Base-by-base conservation (phyloP, 2,113 vertebrate species). In the Crotalus horridus region DNA sequence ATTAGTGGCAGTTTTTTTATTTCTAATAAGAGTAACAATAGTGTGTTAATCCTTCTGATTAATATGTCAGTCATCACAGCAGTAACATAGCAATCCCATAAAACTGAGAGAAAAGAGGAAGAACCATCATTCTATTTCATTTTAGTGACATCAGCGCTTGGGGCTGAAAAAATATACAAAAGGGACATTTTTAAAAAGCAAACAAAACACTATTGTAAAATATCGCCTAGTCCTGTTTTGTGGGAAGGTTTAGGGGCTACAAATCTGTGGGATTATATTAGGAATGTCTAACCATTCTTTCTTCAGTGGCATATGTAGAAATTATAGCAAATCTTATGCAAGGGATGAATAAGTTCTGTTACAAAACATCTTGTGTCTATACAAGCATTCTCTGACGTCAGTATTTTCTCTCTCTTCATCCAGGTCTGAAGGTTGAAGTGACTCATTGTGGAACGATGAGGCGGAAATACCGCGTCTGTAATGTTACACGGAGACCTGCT, bases 401-500 rank as follows among this genome's bases (percentile, higher is more conserved):
- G 39, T 54, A 51, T 92, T 96, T 95, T 23, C 6, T 13, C n/a
- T 39, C 97, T 95, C 93, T 94, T 87, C 81, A 26, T 94, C 96
- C 97, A 99, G 99, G 99, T 98, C 98, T 99, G 85, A 99, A 99
- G 97, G 99, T 99, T 97, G 99, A 99, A 98, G 99, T 99, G 98
- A 99, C 99, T 95, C 99, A 99, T 97, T 99, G 99, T 98, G 99
- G 99, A 97, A 99, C 99, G 95, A 99, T 99, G 99, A 98, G 99
- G 88, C 98, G 99, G 98, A 99, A 99, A 96, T 99, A 99, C 96
- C 98, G 99, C 7, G 99, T 99, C 95, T 99, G 99, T 96, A 99
- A 99, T 12, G 99, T 99, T 93, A 99, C 99, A 21, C 98, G 99
- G 29, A 97, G 99, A 93, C 99, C 99, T 91, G 99, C 99, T 95